Conservation (phyloP, 2,888 invertebrate species). For the Euclidia mi region DNA sequence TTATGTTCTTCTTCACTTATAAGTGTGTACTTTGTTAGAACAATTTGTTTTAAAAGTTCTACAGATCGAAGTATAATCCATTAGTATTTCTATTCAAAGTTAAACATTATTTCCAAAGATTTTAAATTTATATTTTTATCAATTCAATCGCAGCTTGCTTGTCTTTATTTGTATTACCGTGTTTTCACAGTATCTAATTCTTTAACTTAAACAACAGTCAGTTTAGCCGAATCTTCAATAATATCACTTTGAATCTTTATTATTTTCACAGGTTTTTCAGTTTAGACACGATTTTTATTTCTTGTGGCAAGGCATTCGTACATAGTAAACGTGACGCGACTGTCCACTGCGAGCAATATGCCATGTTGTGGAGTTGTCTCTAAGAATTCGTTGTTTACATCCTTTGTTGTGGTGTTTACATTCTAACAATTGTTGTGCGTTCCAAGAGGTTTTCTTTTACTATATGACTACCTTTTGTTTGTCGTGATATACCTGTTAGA, state of each 20-base stretch:
- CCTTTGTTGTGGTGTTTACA: slow-evolving; percentile 57
- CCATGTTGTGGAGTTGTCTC: slow-evolving; percentile 28
- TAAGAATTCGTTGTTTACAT: slow-evolving; percentile 64
- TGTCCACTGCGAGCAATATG: slow-evolving; percentile 13
- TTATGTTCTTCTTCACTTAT: slow-evolving; percentile 24
- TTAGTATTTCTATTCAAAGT: too few relatives aligned
- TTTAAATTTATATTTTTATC: too few relatives aligned
- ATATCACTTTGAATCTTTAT: background rate
- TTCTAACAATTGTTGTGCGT: slow-evolving; percentile 62
- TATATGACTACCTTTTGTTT: background rate
- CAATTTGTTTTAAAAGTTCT: too few relatives aligned
- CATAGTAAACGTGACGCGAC: slow-evolving; percentile 26
- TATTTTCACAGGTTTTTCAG: background rate
- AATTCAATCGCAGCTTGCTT: too few relatives aligned
- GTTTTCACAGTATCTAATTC: too few relatives aligned
- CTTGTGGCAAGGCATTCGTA: slow-evolving; percentile 23
- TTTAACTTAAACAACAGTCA: background rate
- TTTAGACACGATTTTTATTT: background rate
- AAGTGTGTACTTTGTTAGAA: too few relatives aligned
- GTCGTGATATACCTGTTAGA: too few relatives aligned
- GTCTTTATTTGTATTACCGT: too few relatives aligned
- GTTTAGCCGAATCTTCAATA: background rate
- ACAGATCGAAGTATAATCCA: too few relatives aligned
- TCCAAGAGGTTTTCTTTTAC: slow-evolving; percentile 51
- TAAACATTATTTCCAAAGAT: too few relatives aligned